These are phyloP conservation scores for Tetramorium bicarinatum DNA, from an alignment of 2,888 invertebrate genomes.

Conservation along the genomic window DNA sequence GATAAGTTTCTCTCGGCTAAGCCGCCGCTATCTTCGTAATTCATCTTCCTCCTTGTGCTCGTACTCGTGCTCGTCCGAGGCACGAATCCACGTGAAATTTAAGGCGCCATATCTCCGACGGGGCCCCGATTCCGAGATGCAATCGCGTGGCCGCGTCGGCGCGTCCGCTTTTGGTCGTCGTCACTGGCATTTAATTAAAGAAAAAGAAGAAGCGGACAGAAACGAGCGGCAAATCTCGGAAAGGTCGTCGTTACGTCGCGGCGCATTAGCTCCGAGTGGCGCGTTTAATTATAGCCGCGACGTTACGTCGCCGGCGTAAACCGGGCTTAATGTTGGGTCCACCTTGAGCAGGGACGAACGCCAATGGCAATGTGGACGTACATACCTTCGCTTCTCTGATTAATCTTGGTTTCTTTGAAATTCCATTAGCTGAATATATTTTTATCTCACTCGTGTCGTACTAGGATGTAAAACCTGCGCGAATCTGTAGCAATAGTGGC, in stretches of 20 bases:
- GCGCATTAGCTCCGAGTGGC: slow-evolving; percentile 68
- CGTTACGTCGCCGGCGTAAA: slow-evolving; percentile 67
- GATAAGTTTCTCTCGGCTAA: slow-evolving; percentile 40
- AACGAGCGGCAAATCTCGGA: slow-evolving; percentile 57
- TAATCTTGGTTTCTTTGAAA: slow-evolving; percentile 6
- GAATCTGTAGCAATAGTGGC: neutral
- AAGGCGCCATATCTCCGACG: slow-evolving; percentile 53
- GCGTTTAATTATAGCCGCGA: slow-evolving; percentile 70
- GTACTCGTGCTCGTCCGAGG: slow-evolving; percentile 33
- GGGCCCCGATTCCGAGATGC: slow-evolving; percentile 47
- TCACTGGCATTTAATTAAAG: slow-evolving; percentile 64
- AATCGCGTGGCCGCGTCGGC: slow-evolving; percentile 50
- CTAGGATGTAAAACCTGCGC: neutral
- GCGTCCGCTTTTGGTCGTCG: slow-evolving; percentile 54
- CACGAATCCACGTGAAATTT: slow-evolving; percentile 55
- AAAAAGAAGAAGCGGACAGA: slow-evolving; percentile 50
- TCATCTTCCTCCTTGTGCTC: slow-evolving; percentile 32
- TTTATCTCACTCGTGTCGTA: neutral
- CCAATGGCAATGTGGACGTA: neutral
- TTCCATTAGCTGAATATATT: neutral
- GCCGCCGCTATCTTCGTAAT: slow-evolving; percentile 47
- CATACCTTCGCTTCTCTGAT: neutral
- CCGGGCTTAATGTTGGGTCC: slow-evolving; percentile 64
- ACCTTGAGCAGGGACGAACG: slow-evolving; percentile 6
- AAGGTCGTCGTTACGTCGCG: slow-evolving; percentile 61